Evolutionary conservation across 2,888 invertebrate genomes (phyloP), one percentile per base, ranked within the genome.

Genomic region (Neoaliturus tenellus): DNA sequence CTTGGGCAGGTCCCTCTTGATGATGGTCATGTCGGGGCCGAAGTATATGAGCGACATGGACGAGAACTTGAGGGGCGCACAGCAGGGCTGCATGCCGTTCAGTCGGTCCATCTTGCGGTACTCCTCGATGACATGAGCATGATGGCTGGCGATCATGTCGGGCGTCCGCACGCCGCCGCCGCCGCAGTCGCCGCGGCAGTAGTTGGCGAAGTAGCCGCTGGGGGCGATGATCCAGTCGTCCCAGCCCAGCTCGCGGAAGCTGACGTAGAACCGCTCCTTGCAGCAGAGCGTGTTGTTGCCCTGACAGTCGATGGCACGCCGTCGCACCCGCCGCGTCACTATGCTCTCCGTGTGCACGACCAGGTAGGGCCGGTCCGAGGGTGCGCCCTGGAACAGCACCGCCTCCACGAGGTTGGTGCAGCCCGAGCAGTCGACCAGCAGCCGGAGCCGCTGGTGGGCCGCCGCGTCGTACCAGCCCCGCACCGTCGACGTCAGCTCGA

Each of bases 201-300:
- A 98, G 91, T 98, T 98, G 85, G 98, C 98, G 91, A 96, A 96
- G 92, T 98, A 98, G 88, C 98, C 97, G 89, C 95, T 93, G 35
- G 97, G 97, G 87, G 96, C 96, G 88, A 97, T 96, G 89, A 98
- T 97, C 97, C 97, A 98, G 92, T 98, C 97, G 91, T 97, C 97
- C 98, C 98, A 98, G 88, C 97, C 97, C 80, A 98, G 93, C 88
- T 96, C 95, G 89, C 95, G 95, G 92, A 98, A 98, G 91, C 95
- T 96, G 88, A 98, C 97, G 92, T 97, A 98, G 92, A 98, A 97
- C 78, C 95, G 94, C 91, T 98, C 96, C 89, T 97, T 97, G 90
- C 96, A 96, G 91, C 98, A 98, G 90, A 96, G 96, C 88, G 94
- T 94, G 75, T 92, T 90, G 82, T 94, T 94, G 84, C 93, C 94